These are phyloP conservation scores for Ostrea denselamellosa DNA, from an alignment of 1,140 invertebrate genomes.

Conservation along the genomic window DNA sequence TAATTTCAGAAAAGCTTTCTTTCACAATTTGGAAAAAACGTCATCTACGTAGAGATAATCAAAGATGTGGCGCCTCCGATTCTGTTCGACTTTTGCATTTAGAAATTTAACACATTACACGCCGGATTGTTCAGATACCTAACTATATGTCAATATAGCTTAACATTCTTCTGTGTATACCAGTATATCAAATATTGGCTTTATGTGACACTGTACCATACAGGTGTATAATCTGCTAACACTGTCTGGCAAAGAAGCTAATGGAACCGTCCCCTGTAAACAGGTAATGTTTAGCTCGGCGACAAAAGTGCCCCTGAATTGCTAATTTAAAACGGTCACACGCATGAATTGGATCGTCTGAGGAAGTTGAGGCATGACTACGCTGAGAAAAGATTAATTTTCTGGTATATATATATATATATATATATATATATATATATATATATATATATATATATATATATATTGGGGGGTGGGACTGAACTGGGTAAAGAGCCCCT, in stretches of 20 bases:
- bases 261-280: background rate
- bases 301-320: background rate
- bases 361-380: background rate
- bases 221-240: background rate
- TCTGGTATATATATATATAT: too few relatives aligned
- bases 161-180: constrained; percentile 33
- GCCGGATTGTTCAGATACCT: background rate
- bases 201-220: constrained; percentile 7
- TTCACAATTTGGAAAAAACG: too few relatives aligned
- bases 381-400: too few relatives aligned
- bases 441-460: too few relatives aligned
- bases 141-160: constrained; percentile 3
- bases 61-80: too few relatives aligned
- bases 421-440: too few relatives aligned
- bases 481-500: too few relatives aligned
- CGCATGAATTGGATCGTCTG: background rate
- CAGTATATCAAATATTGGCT: constrained; percentile 8
- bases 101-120: background rate
- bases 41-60: too few relatives aligned
- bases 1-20: too few relatives aligned
- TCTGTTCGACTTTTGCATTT: background rate
- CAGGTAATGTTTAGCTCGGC: background rate
- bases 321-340: background rate
- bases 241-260: constrained; percentile 21
- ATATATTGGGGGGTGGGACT: too few relatives aligned